Evolutionary conservation across 37 sponge, comb jelly and placozoan species (phyloP).

Genomic region (Oopsacas minuta): DNA sequence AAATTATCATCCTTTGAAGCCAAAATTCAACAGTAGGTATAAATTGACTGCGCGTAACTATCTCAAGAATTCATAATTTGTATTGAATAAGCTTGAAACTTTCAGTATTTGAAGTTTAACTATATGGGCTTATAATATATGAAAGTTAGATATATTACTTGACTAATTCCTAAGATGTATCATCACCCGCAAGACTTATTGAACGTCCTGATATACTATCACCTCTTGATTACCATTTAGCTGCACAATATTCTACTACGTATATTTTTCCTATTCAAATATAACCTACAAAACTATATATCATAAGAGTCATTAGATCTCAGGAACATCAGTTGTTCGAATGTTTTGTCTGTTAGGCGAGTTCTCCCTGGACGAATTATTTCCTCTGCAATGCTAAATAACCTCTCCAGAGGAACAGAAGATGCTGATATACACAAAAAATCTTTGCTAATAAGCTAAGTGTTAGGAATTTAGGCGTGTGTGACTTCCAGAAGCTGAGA

Average conservation of each 20-base stretch:
- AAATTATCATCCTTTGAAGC: too few species aligned
- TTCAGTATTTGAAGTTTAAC: too few species aligned
- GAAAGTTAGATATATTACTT: too few species aligned
- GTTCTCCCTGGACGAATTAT: not conserved
- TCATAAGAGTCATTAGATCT: not conserved
- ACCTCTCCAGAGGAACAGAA: not conserved
- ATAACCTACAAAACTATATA: not conserved
- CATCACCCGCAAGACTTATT: too few species aligned
- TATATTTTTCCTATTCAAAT: not conserved
- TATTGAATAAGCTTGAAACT: too few species aligned
- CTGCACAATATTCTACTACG: not conserved
- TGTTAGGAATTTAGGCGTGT: not conserved
- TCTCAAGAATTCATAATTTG: too few species aligned
- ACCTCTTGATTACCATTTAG: not conserved
- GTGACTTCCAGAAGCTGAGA: not conserved
- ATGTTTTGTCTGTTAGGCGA: not conserved
- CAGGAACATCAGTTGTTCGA: not conserved
- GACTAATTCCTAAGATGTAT: too few species aligned
- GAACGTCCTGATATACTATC: not conserved
- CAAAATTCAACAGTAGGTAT: too few species aligned
- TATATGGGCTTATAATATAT: too few species aligned
- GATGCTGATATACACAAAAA: not conserved
- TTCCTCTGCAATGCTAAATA: not conserved
- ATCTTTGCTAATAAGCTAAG: not conserved
- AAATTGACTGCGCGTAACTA: too few species aligned